Conservation (phyloP, 2,113 vertebrate species). For the Callocephalon fimbriatum region DNA sequence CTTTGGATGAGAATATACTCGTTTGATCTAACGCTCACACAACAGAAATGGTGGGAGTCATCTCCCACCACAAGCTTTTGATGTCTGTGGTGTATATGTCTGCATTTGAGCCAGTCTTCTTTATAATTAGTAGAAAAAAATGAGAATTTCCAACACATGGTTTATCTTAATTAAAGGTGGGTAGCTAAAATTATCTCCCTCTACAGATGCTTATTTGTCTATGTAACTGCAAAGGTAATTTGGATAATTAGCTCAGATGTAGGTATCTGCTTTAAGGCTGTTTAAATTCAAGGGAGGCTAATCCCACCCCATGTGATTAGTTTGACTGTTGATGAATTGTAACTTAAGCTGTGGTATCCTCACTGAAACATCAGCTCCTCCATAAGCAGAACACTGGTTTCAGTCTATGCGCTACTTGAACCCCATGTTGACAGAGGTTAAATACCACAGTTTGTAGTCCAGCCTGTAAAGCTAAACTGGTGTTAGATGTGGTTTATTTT, state of each 20-base stretch:
- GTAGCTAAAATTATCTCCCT: neutral
- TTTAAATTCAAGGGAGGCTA: neutral
- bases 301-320: neutral
- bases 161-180: neutral
- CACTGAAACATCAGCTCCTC: neutral
- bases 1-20: neutral
- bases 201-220: neutral
- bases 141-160: neutral
- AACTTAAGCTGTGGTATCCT: neutral
- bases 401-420: neutral
- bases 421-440: neutral
- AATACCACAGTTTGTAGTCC: neutral
- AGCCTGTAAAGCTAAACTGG: neutral
- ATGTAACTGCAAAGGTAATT: neutral
- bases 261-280: neutral
- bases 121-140: slow-evolving; percentile 1
- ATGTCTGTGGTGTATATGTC: neutral
- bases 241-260: neutral
- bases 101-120: neutral
- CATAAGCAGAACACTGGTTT: neutral
- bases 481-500: neutral
- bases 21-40: neutral
- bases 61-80: neutral
- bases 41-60: neutral
- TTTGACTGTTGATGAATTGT: neutral